Percentiles rank a stretch among this genome's conserved stretches.
These are phyloP conservation scores for Platyura marginata DNA, from an alignment of 1,140 invertebrate species.

Conservation along the genomic window DNA sequence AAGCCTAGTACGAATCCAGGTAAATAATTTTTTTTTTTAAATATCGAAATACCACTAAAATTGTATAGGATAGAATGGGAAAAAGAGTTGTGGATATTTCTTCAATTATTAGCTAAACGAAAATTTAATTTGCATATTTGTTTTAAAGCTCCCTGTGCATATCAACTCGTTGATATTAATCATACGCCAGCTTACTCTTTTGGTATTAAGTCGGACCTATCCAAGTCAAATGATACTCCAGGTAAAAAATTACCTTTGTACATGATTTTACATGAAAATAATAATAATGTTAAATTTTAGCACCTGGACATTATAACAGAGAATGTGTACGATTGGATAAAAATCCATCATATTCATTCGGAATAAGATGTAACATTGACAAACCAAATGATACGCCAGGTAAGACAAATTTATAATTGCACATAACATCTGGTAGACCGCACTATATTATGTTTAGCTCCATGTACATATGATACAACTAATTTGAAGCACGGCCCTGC, in stretches of 20 bases:
- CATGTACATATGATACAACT: no score
- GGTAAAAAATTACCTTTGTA: slow-evolving; percentile 15
- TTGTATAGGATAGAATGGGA: no score
- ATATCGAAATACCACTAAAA: no score
- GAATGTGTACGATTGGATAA: slow-evolving; percentile 31
- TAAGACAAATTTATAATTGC: slow-evolving; percentile 10
- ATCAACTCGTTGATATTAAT: slow-evolving; percentile 35
- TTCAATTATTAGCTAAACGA: no score
- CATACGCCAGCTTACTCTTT: slow-evolving; percentile 40
- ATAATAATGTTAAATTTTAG: slow-evolving; percentile 18
- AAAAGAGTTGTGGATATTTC: no score
- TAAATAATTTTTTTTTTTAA: no score
- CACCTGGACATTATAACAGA: slow-evolving; percentile 30
- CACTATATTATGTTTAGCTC: no score
- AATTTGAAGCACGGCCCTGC: slow-evolving; percentile 30
- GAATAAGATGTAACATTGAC: slow-evolving; percentile 24
- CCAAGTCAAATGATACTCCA: slow-evolving; percentile 31
- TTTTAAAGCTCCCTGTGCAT: slow-evolving; percentile 38
- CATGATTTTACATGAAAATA: not conserved
- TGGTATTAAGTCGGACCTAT: slow-evolving; percentile 28
- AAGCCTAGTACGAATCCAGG: slow-evolving; percentile 16
- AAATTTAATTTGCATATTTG: no score
- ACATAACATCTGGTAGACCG: no score
- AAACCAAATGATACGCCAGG: slow-evolving; percentile 23
- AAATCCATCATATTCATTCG: slow-evolving; percentile 29